Evolutionary conservation across 2,113 vertebrate genomes (phyloP).

Genomic region (Tenebrosternarchus preto): DNA sequence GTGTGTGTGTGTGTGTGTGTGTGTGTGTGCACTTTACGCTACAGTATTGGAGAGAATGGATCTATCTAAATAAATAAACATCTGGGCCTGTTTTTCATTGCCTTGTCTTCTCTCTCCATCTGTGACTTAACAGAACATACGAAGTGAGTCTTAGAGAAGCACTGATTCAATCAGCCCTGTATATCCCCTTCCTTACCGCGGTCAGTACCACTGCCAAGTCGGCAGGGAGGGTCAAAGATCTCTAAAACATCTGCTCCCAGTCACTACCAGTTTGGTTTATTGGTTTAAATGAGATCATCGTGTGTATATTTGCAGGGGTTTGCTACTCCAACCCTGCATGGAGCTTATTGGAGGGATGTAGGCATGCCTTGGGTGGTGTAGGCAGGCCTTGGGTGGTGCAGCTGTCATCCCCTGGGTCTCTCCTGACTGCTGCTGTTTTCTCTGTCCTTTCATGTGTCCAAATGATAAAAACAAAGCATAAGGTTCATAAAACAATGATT

Average conservation of each 20-base stretch:
- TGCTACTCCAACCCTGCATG: too few species aligned
- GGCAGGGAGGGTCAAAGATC: too few species aligned
- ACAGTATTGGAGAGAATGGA: conserved; percentile 6
- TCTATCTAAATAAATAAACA: conserved; percentile 7
- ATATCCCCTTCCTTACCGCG: not conserved
- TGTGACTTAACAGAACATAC: not conserved
- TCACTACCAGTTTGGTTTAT: too few species aligned
- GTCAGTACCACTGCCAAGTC: too few species aligned
- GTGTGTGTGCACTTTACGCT: not conserved
- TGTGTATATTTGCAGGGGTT: too few species aligned
- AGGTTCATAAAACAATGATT: not conserved
- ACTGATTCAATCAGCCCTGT: not conserved
- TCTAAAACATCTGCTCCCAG: too few species aligned
- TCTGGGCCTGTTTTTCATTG: not conserved
- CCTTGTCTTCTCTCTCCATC: not conserved
- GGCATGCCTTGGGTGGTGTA: too few species aligned
- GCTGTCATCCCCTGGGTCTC: too few species aligned
- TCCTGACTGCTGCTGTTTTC: not conserved
- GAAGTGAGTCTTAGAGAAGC: not conserved
- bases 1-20: not conserved
- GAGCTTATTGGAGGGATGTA: too few species aligned
- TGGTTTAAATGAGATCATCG: too few species aligned
- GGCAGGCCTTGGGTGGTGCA: too few species aligned
- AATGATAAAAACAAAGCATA: not conserved
- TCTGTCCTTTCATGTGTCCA: not conserved